Evolutionary conservation across 2,888 invertebrate genomes (phyloP).

Genomic region (Leptura quadrifasciata): DNA sequence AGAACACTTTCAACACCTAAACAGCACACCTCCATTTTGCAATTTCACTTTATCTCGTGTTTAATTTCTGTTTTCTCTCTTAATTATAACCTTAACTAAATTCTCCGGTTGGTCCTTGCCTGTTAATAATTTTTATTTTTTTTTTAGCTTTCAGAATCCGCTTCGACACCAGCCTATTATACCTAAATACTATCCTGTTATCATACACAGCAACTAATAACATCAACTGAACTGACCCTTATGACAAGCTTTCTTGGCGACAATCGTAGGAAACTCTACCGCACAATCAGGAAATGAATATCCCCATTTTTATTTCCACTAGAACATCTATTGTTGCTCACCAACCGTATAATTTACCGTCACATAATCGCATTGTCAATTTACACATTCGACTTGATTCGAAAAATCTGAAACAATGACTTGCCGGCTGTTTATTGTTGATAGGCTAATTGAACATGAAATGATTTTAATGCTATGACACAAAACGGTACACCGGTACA

Average conservation of each 20-base stretch:
- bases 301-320: neutral
- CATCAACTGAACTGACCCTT: slow-evolving; percentile 1
- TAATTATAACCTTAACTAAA: no score
- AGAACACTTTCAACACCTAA: no score
- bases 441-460: slow-evolving; percentile 12
- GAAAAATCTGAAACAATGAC: neutral
- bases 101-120: no score
- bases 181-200: neutral
- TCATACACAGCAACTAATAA: neutral
- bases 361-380: neutral
- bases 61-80: no score
- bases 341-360: slow-evolving; percentile 1
- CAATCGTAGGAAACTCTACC: neutral
- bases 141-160: no score
- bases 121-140: no score
- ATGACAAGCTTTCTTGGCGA: neutral
- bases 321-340: neutral
- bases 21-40: no score
- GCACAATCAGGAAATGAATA: slow-evolving; percentile 1
- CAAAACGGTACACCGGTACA: slow-evolving; percentile 39
- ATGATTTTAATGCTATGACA: slow-evolving; percentile 25
- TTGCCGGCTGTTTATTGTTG: slow-evolving; percentile 21
- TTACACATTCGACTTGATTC: slow-evolving; percentile 1
- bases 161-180: neutral
- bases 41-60: no score